Conservation (phyloP, 2,888 invertebrate species). For the Eristalis intricaria region DNA sequence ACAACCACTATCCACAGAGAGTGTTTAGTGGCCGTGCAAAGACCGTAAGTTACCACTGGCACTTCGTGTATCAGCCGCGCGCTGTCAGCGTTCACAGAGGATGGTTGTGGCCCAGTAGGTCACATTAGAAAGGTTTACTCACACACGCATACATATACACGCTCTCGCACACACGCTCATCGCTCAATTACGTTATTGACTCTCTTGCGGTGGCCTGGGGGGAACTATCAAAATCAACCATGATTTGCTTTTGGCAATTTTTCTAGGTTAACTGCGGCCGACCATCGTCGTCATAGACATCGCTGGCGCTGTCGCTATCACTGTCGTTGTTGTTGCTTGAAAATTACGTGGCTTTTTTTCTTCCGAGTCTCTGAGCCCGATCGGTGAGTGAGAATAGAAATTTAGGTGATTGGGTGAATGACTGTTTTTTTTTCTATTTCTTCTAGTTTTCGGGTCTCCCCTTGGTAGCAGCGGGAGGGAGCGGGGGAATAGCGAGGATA, state of each 20-base stretch:
- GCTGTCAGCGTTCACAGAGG: not conserved
- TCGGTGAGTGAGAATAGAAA: slow-evolving; percentile 24
- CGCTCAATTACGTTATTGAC: not conserved
- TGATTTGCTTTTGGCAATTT: slow-evolving; percentile 24
- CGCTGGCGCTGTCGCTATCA: not conserved
- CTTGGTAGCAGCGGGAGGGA: not conserved
- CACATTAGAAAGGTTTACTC: slow-evolving; percentile 45
- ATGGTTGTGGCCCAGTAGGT: slow-evolving; percentile 38
- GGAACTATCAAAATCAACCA: not conserved
- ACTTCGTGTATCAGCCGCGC: not conserved
- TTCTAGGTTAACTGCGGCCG: slow-evolving; percentile 38
- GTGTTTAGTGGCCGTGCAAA: slow-evolving; percentile 15
- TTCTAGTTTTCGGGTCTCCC: not conserved
- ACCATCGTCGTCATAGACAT: not conserved
- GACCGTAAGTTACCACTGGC: slow-evolving; percentile 1
- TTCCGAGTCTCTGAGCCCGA: not conserved
- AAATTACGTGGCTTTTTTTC: slow-evolving; percentile 7
- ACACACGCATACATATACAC: not conserved
- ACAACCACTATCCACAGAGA: not conserved
- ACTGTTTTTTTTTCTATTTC: slow-evolving; percentile 7
- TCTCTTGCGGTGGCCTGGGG: not conserved
- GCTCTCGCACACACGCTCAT: not conserved
- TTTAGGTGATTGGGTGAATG: slow-evolving; percentile 45
- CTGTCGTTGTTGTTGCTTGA: not conserved
- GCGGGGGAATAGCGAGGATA: not conserved